These are phyloP conservation scores for Hystrix brachyura DNA, from an alignment of 2,113 vertebrate species.

Conservation along the genomic window DNA sequence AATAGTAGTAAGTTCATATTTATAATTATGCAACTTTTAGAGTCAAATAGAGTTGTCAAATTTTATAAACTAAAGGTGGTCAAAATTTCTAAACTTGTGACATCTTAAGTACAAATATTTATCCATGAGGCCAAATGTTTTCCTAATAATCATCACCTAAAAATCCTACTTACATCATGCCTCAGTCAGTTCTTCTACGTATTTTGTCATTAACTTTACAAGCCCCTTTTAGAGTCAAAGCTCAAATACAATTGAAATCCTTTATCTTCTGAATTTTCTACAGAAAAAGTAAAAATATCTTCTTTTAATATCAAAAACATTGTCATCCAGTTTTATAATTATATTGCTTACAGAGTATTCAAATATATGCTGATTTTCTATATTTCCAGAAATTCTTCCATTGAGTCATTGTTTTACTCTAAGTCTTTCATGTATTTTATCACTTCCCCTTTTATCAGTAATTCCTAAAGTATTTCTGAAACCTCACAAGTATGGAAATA, in stretches of 20 bases:
- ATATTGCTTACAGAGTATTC: background rate
- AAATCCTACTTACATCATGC: background rate
- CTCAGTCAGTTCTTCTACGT: background rate
- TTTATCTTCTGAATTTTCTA: background rate
- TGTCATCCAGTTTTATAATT: background rate
- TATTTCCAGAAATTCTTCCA: background rate
- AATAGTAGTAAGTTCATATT: background rate
- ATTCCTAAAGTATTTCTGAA: background rate
- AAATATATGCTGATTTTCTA: constrained; percentile 4
- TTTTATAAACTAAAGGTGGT: background rate
- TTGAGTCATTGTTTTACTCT: background rate
- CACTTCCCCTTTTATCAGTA: background rate
- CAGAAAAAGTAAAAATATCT: background rate
- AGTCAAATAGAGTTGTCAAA: background rate
- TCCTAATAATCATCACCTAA: background rate
- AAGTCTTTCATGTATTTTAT: background rate
- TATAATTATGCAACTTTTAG: background rate
- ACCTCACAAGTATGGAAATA: background rate
- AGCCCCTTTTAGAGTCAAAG: background rate
- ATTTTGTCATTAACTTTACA: background rate
- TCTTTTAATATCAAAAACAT: background rate
- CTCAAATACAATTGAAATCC: background rate
- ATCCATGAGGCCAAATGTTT: background rate
- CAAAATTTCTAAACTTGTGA: background rate
- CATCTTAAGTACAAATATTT: background rate